Evolutionary conservation across 2,797 vertebrate genomes (phyloP), one percentile per base, ranked within the genome.

Genomic region (Columba guinea): DNA sequence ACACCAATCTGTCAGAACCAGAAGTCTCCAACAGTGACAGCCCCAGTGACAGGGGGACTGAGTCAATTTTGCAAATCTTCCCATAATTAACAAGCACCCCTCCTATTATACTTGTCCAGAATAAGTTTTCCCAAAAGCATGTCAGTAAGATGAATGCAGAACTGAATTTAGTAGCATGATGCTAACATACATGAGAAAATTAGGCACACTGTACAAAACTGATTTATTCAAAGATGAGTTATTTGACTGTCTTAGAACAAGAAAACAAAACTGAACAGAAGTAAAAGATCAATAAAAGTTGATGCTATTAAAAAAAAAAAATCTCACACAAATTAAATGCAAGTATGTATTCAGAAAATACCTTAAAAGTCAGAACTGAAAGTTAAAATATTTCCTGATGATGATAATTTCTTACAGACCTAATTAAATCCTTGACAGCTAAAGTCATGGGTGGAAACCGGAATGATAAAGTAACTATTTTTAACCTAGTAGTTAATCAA

Each of bases 1-100:
- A 96, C 90, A 94, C 83, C 10, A 3, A 88, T 94, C 91, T 90
- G 93, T 86, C 93, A 95, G 69, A 93, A 84, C n/a, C 32, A 58
- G 60, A 85, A 81, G 51, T 48, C 67, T 88, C 79, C 73, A 88
- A 44, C 48, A 35, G 67, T 32, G 55, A 67, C 78, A 89, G 78
- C 75, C 58, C 53, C 37, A 35, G 55, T n/a, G 73, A 78, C 70
- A 70, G 41, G 24, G 30, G 22, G 30, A 73, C 53, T 87, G 79
- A 93, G 78, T 21, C 68, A 60, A 0, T 86, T 89, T 52, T 87
- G 63, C 75, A 94, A 89, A 92, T 34, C 39, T 60, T 63, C 60
- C 39, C 39, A n/a, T 37, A 32, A n/a, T 22, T 55, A 62, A 48
- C 17, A 39, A 77, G 28, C 2, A 5, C 12, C 49, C 20, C 53